Evolutionary conservation across 2,888 invertebrate genomes (phyloP).

Genomic region (Drosophila demipolita): DNA sequence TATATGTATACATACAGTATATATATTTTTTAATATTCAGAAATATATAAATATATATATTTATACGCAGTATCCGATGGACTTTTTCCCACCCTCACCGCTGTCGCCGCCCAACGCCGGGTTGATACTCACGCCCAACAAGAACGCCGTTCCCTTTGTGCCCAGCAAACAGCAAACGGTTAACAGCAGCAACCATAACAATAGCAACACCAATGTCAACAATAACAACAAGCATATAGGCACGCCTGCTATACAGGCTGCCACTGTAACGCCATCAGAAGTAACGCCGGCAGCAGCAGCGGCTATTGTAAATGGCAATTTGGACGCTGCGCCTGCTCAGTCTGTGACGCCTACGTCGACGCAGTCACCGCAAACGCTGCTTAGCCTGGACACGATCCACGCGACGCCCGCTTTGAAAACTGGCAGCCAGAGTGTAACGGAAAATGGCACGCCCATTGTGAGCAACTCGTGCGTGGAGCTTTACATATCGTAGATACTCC

Average conservation of each 20-base stretch:
- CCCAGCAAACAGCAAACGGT: constrained; percentile 59
- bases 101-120: constrained; percentile 76
- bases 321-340: constrained; percentile 38
- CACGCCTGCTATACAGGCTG: constrained; percentile 23
- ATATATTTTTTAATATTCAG: not conserved
- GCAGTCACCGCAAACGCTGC: constrained; percentile 39
- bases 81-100: constrained; percentile 80
- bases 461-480: constrained; percentile 81
- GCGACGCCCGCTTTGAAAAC: constrained; percentile 59
- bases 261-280: constrained; percentile 17
- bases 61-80: constrained; percentile 80
- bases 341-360: constrained; percentile 29
- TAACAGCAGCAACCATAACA: constrained; percentile 24
- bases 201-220: constrained; percentile 18
- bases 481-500: constrained; percentile 69
- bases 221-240: constrained; percentile 27
- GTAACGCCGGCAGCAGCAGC: not conserved
- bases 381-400: constrained; percentile 69
- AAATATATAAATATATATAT: not conserved
- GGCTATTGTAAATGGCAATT: constrained; percentile 21
- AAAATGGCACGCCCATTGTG: constrained; percentile 61
- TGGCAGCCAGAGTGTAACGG: constrained; percentile 38
- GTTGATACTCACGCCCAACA: constrained; percentile 78
- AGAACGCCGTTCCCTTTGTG: constrained; percentile 69
- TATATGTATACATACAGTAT: not conserved